These are phyloP conservation scores for Gandaritis pyraliata DNA, from an alignment of 2,888 invertebrate species.

Conservation along the genomic window DNA sequence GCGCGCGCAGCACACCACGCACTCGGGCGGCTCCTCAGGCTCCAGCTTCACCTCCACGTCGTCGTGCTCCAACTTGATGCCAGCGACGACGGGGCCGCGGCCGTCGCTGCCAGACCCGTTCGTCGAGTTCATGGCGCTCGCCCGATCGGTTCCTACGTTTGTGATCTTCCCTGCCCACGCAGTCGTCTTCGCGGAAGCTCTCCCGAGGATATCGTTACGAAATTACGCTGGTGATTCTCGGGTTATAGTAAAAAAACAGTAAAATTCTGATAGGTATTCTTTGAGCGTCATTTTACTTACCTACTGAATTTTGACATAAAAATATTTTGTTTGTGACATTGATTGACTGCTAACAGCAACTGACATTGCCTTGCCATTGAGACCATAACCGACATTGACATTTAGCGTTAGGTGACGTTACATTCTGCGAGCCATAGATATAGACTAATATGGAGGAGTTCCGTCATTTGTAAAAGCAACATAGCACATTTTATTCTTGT, in stretches of 20 bases:
- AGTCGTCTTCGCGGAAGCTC: neutral
- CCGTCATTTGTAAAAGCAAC: no score
- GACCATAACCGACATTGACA: neutral
- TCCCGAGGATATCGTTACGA: neutral
- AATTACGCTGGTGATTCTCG: neutral
- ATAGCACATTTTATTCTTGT: no score
- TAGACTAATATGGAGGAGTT: no score
- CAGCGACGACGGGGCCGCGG: slow-evolving; percentile 33
- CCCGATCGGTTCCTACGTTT: neutral
- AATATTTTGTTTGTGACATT: slow-evolving; percentile 5
- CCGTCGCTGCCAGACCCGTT: neutral
- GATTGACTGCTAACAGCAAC: neutral
- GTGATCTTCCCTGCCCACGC: neutral
- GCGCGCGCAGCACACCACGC: slow-evolving; percentile 57
- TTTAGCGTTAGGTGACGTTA: no score
- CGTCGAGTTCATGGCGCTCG: slow-evolving; percentile 57
- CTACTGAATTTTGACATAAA: neutral
- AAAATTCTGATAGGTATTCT: neutral
- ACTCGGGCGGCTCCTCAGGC: slow-evolving; percentile 63
- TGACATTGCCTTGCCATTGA: slow-evolving; percentile 2
- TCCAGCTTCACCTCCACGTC: slow-evolving; percentile 63
- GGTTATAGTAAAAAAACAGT: neutral
- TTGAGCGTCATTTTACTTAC: slow-evolving; percentile 21
- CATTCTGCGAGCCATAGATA: no score
- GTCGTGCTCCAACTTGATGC: slow-evolving; percentile 53